Conservation (phyloP, 2,888 invertebrate genomes). For the Apamea anceps region DNA sequence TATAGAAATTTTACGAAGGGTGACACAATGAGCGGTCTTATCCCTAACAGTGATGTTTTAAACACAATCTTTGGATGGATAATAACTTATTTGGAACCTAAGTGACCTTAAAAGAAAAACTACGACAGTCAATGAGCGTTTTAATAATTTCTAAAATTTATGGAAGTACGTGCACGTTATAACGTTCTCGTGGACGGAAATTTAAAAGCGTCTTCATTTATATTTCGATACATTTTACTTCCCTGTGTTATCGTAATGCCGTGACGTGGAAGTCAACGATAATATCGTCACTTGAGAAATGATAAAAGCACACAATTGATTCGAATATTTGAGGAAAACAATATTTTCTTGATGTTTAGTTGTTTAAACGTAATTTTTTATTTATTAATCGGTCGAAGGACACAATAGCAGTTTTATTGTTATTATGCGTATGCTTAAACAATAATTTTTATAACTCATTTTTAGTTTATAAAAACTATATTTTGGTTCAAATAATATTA, state of each 20-base stretch:
- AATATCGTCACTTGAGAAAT: background rate
- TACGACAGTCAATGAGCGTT: background rate
- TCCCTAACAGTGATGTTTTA: too few relatives aligned
- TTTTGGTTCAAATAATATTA: too few relatives aligned
- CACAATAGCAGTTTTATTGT: background rate
- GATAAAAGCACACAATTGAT: background rate
- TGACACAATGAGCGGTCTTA: too few relatives aligned
- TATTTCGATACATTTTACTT: background rate
- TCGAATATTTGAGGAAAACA: background rate
- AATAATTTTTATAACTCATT: too few relatives aligned
- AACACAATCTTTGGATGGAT: too few relatives aligned
- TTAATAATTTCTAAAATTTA: background rate
- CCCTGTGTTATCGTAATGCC: background rate
- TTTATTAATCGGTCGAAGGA: background rate
- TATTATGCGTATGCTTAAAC: background rate
- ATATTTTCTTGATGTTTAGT: background rate
- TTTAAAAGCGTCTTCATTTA: background rate
- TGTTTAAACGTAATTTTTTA: background rate
- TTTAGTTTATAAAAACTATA: too few relatives aligned
- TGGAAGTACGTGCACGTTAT: background rate
- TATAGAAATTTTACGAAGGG: too few relatives aligned
- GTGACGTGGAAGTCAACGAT: background rate
- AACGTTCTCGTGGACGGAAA: background rate
- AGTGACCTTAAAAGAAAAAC: background rate
- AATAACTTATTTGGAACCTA: background rate